Evolutionary conservation across 2,888 invertebrate species (phyloP), one percentile per base, ranked within the genome.

Genomic region (Philhelius pedissequus): DNA sequence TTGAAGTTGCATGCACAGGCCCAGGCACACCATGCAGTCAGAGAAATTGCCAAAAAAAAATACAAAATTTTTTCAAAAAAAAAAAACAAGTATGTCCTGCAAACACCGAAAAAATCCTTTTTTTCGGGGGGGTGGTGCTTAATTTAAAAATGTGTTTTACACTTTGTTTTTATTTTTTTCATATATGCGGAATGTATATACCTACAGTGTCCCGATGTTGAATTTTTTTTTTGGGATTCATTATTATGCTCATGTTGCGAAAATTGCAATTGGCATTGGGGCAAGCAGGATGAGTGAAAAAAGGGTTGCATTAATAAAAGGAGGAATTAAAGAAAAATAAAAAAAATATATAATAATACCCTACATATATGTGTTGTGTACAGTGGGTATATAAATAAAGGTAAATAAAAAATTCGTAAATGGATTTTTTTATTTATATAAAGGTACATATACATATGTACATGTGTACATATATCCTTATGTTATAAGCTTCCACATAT

Each of bases 81-180:
- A 38, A 64, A 58, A 84, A 66, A 64, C 69, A 71, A 84, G 75
- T 76, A 80, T 84, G 80, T 84, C 84, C 84, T 80, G 80, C 75
- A 76, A 84, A 75, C 62, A 75, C 62, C 56, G 56, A 69, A 70
- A 62, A 71, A 50, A 50, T 43, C 48, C 20, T 32, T 52, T 74
- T 73, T 74, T 56, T 35, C 68, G 52, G 56, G 84, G 43, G 80
- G 84, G 84, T 84, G 84, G 84, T 84, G 80, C 84, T 84, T 84
- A 84, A 84, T 80, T 80, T 84, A 84, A 84, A 84, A 84, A 84
- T 84, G 84, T 84, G 84, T 76, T 84, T 84, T 84, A 84, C 84
- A 79, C 80, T 84, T 84, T 45, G 58, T 62, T 68, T 84, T 80
- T 45, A 52, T 54, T 60, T 52, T 43, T 40, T 73, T 77, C 54